Percentiles rank a stretch among this genome's conserved stretches.
phyloP scores from a whole-genome alignment of 2,113 vertebrate species.

The Aepyceros melampus region DNA sequence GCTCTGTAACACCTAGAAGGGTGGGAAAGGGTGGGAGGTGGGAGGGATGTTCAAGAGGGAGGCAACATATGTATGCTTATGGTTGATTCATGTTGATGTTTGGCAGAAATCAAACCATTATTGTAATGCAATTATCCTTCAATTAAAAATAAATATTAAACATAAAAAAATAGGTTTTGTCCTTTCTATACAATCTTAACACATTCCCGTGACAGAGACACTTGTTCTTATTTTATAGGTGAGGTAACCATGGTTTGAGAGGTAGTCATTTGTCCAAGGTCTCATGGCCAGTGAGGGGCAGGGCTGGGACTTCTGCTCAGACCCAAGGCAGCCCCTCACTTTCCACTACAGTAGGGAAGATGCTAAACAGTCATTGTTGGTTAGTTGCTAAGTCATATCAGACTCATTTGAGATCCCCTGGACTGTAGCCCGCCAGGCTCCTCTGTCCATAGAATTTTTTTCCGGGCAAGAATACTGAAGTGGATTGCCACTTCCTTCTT shows the following conservation, averaged over 20 bases:
- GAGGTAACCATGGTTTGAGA: background rate
- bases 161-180: background rate
- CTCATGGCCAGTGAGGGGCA: background rate
- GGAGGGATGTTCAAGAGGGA: background rate
- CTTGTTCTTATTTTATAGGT: background rate
- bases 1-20: background rate
- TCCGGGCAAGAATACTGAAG: background rate
- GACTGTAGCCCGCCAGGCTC: background rate
- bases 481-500: background rate
- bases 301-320: background rate
- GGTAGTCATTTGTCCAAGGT: background rate
- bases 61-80: background rate
- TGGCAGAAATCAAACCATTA: background rate
- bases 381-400: background rate
- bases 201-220: too few relatives aligned
- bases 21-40: background rate
- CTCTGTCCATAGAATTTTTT: background rate
- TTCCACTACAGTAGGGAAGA: accelerated
- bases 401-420: background rate
- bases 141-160: background rate
- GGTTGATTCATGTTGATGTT: background rate
- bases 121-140: background rate
- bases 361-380: background rate
- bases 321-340: accelerated
- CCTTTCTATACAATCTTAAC: background rate